These are phyloP conservation scores for Polyommatus iphigenia DNA, from an alignment of 2,888 invertebrate genomes.

Conservation along the genomic window DNA sequence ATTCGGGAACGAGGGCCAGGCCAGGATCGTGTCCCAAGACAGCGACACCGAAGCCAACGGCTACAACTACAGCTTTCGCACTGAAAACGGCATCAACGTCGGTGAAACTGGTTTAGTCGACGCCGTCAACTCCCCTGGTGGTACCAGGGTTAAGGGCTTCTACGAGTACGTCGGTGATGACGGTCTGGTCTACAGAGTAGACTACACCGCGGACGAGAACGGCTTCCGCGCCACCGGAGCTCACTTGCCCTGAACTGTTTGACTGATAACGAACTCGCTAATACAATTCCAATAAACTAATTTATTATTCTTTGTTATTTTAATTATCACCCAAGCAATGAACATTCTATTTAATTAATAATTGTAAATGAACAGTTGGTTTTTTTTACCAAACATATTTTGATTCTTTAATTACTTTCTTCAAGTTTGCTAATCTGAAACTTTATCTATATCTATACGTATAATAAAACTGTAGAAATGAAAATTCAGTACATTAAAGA, in stretches of 20 bases:
- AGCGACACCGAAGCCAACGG: slow-evolving; percentile 73
- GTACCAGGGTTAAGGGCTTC: slow-evolving; percentile 82
- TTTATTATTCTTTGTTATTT: slow-evolving; percentile 25
- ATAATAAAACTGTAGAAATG: too few relatives aligned
- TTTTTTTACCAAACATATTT: too few relatives aligned
- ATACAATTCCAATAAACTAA: slow-evolving; percentile 30
- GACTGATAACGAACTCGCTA: slow-evolving; percentile 29
- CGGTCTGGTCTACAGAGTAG: slow-evolving; percentile 78
- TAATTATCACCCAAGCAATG: not conserved
- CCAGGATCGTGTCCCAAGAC: slow-evolving; percentile 78
- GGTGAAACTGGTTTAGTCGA: slow-evolving; percentile 83
- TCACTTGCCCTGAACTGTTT: slow-evolving; percentile 60
- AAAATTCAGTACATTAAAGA: too few relatives aligned
- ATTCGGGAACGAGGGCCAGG: slow-evolving; percentile 66
- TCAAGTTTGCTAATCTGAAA: too few relatives aligned
- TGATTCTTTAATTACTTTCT: too few relatives aligned
- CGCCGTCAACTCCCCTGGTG: slow-evolving; percentile 72
- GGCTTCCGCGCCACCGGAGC: slow-evolving; percentile 79
- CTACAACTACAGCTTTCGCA: slow-evolving; percentile 82
- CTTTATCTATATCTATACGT: too few relatives aligned
- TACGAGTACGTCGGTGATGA: slow-evolving; percentile 85
- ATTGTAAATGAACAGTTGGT: too few relatives aligned
- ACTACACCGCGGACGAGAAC: slow-evolving; percentile 82
- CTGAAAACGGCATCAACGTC: slow-evolving; percentile 83
- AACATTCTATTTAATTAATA: too few relatives aligned